These are phyloP conservation scores for Antedon mediterranea DNA, from an alignment of 53 echinoderm and acorn worm species.

Conservation along the genomic window DNA sequence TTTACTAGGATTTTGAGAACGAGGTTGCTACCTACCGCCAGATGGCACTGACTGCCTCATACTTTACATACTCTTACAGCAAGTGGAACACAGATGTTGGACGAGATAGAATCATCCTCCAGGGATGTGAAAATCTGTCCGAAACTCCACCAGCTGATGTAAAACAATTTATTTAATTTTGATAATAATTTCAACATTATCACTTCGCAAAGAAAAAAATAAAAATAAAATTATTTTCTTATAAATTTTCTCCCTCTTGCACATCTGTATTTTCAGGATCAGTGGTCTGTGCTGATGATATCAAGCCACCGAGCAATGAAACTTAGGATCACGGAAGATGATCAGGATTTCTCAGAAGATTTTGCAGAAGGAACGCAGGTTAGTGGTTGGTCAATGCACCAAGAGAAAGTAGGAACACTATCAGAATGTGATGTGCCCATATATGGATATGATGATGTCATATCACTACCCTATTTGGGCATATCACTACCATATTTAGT, in stretches of 20 bases:
- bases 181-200: not conserved
- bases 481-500: no score
- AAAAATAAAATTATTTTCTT: no score
- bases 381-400: not conserved
- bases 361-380: conserved; percentile 82
- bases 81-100: conserved; percentile 73
- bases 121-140: conserved; percentile 59
- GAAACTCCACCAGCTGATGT: conserved; percentile 28
- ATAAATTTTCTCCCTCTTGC: no score
- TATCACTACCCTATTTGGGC: no score
- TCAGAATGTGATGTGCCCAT: no score
- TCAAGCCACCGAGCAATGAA: conserved; percentile 58
- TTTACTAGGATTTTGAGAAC: conserved; percentile 30
- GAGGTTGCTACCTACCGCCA: conserved; percentile 67
- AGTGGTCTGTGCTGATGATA: conserved; percentile 75
- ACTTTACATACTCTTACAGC: conserved; percentile 93
- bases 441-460: no score
- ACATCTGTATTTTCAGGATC: conserved; percentile 58
- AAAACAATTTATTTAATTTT: not conserved
- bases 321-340: conserved; percentile 71
- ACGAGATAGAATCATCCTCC: conserved; percentile 65
- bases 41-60: conserved; percentile 80
- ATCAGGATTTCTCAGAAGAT: conserved; percentile 81
- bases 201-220: no score
- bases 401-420: not conserved